These are phyloP conservation scores for Xanthia togata DNA, from an alignment of 2,888 invertebrate genomes.

Conservation along the genomic window DNA sequence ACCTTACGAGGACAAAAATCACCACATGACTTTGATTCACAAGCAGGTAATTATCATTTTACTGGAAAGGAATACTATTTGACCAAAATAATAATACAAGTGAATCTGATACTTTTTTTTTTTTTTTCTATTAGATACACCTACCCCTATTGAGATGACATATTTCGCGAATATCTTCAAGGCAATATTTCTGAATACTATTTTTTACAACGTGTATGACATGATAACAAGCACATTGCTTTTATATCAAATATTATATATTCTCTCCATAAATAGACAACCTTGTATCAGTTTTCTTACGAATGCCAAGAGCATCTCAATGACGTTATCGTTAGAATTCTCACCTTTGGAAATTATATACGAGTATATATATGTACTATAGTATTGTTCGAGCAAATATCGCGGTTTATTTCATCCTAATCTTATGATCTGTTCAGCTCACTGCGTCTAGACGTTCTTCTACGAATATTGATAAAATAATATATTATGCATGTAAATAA, in stretches of 20 bases:
- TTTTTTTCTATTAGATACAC: background rate
- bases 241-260: conserved; percentile 19
- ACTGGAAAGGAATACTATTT: background rate
- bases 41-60: background rate
- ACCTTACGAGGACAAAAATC: background rate
- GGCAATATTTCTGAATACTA: conserved; percentile 4
- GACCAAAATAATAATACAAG: background rate
- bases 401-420: conserved; percentile 17
- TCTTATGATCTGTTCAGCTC: conserved; percentile 22
- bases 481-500: conserved; percentile 67
- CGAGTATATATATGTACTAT: background rate
- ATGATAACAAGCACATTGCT: conserved; percentile 26
- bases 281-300: conserved; percentile 28
- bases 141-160: background rate
- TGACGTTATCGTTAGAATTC: background rate
- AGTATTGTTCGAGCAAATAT: conserved; percentile 1
- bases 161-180: conserved; percentile 10
- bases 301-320: conserved; percentile 9
- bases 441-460: conserved; percentile 38
- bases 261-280: background rate
- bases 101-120: conserved; percentile 9
- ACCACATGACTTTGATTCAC: background rate
- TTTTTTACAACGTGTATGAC: conserved; percentile 10
- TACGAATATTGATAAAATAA: conserved; percentile 51
- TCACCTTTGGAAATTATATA: background rate